Percentiles rank a stretch among this genome's conserved stretches.
phyloP scores from a whole-genome alignment of 2,797 vertebrate genomes.

The Hybognathus amarus region DNA sequence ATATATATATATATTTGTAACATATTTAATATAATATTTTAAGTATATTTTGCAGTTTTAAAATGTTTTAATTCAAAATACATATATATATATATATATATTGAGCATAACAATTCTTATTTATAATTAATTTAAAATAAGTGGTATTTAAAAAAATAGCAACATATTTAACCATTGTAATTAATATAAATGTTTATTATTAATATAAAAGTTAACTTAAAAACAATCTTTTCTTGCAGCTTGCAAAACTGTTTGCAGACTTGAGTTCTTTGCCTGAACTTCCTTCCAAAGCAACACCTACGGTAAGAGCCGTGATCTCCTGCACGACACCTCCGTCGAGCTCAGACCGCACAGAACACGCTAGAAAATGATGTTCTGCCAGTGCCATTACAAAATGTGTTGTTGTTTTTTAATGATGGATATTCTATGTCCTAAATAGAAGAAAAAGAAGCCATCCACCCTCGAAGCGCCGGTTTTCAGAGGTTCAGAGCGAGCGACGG shows the following conservation, averaged over 20 bases:
- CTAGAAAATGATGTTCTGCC: no score
- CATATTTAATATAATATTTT: not conserved
- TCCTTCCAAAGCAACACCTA: constrained; percentile 76
- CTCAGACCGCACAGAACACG: not conserved
- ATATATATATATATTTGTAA: no score
- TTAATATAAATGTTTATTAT: not conserved
- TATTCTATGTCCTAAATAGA: constrained; percentile 57
- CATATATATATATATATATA: no score
- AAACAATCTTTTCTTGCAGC: constrained; percentile 73
- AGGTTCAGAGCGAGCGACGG: constrained; percentile 78
- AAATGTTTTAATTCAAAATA: no score
- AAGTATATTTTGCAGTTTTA: not conserved
- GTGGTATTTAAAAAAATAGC: not conserved
- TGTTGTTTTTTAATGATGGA: not conserved
- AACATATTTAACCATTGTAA: not conserved
- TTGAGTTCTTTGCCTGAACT: constrained; percentile 86
- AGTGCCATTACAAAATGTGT: not conserved
- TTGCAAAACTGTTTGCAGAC: constrained; percentile 91
- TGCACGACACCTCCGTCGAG: not conserved
- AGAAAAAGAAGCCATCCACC: constrained; percentile 78
- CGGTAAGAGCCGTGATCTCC: constrained; percentile 75
- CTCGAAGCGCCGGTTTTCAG: constrained; percentile 77
- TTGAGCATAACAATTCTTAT: no score
- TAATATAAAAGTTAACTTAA: not conserved
- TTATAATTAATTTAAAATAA: not conserved